These are phyloP conservation scores for Linnaemya tessellans DNA, from an alignment of 2,888 invertebrate species.

Conservation along the genomic window DNA sequence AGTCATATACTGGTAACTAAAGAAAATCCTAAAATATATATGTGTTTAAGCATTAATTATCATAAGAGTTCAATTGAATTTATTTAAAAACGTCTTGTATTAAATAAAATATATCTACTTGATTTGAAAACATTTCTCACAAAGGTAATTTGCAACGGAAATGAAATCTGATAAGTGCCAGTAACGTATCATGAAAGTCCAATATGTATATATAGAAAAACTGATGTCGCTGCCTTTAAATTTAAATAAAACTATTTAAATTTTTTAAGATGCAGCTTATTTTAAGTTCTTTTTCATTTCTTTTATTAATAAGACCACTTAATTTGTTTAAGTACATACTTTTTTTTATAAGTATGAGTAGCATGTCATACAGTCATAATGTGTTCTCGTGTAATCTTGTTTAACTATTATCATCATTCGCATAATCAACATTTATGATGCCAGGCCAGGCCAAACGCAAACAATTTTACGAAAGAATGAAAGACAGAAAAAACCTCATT, in stretches of 20 bases:
- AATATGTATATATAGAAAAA: background rate
- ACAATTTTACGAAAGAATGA: conserved; percentile 14
- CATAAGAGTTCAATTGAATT: conserved; percentile 15
- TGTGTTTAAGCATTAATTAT: conserved; percentile 16
- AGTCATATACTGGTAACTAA: no score
- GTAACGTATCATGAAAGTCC: conserved; percentile 12
- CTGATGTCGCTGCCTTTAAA: conserved; percentile 19
- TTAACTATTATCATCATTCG: conserved; percentile 53
- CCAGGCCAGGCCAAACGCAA: conserved; percentile 12
- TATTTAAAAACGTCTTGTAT: background rate
- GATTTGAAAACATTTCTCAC: conserved; percentile 1
- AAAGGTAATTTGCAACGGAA: conserved; percentile 42
- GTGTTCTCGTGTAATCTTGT: conserved; percentile 47
- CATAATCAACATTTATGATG: conserved; percentile 44
- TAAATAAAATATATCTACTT: background rate
- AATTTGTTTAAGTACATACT: conserved; percentile 66
- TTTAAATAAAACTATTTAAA: conserved; percentile 46
- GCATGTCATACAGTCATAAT: conserved; percentile 62
- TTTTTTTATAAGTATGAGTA: conserved; percentile 23
- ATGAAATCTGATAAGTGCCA: conserved; percentile 10
- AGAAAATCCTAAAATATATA: no score
- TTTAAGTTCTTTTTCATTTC: conserved; percentile 35
- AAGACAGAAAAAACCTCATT: conserved; percentile 29
- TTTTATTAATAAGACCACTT: conserved; percentile 60
- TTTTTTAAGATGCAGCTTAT: conserved; percentile 30